Conservation (phyloP, 1,140 invertebrate species). For the Aphelenchoides fujianensis region DNA sequence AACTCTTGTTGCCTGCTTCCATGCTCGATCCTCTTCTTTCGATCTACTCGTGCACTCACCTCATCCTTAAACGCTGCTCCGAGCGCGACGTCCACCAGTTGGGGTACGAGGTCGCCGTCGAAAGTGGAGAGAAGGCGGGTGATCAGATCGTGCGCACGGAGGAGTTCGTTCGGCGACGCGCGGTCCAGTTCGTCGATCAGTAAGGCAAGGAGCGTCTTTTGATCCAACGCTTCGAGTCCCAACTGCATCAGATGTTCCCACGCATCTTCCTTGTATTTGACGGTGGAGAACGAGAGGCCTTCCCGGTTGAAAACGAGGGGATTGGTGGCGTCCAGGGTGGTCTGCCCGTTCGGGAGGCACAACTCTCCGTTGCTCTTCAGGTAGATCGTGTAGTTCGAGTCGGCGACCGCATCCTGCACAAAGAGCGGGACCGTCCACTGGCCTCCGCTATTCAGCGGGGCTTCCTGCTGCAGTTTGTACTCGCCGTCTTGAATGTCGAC, state of each 20-base stretch:
- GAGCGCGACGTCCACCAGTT: not conserved
- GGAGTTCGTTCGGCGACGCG: not conserved
- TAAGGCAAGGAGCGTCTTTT: not conserved
- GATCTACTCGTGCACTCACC: not conserved
- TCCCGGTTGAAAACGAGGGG: not conserved
- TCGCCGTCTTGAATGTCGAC: conserved; percentile 1
- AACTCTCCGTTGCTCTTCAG: not conserved
- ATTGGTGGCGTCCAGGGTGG: not conserved
- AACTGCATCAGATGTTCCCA: not conserved
- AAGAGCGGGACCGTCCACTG: conserved; percentile 4
- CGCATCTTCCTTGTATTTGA: not conserved
- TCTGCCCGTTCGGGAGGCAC: not conserved
- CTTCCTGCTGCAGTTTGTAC: not conserved
- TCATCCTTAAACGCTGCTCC: not conserved
- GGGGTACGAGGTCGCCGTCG: not conserved
- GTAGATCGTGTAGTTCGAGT: not conserved
- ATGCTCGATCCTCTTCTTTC: no score
- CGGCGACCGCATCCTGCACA: not conserved
- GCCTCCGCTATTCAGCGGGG: not conserved
- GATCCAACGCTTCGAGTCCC: not conserved
- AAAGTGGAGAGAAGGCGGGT: not conserved
- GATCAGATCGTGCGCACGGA: not conserved
- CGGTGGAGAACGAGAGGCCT: not conserved
- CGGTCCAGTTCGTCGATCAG: not conserved
- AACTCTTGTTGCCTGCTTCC: no score